phyloP scores from a whole-genome alignment of 1,140 invertebrate species.

The Drosophila setifemur region DNA sequence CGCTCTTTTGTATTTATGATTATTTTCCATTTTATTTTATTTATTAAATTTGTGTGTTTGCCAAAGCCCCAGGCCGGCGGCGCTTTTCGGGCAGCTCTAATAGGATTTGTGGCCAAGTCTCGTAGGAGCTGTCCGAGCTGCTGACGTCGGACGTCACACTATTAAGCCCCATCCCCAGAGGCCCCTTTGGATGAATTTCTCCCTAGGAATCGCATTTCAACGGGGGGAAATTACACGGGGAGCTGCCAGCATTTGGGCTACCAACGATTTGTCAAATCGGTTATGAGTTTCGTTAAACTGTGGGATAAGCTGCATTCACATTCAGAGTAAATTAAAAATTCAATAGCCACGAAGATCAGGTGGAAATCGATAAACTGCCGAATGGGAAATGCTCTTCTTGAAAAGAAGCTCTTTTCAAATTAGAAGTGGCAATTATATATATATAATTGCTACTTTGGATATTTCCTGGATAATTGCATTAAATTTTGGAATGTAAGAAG shows the following conservation, averaged over 20 bases:
- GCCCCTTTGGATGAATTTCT: conserved; percentile 29
- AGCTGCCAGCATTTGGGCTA: conserved; percentile 46
- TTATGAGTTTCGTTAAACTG: too few relatives aligned
- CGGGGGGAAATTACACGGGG: conserved; percentile 23
- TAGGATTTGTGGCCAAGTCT: conserved; percentile 62
- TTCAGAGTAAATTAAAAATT: not conserved
- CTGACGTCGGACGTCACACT: conserved; percentile 38
- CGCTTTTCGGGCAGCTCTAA: conserved; percentile 58
- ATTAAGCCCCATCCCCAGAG: conserved; percentile 27
- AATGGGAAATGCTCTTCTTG: not conserved
- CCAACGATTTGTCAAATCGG: conserved; percentile 55
- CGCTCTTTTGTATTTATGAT: conserved; percentile 73
- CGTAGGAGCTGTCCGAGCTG: conserved; percentile 43
- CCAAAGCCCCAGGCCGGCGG: conserved; percentile 41
- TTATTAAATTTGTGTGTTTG: conserved; percentile 66
- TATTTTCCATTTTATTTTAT: conserved; percentile 61
- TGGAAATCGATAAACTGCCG: not conserved
- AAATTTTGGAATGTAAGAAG: too few relatives aligned
- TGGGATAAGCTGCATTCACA: conserved; percentile 5
- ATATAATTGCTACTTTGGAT: too few relatives aligned
- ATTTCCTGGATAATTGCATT: too few relatives aligned
- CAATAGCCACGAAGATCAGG: conserved; percentile 17
- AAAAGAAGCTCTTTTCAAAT: too few relatives aligned
- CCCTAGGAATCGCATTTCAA: conserved; percentile 27
- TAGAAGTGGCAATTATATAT: too few relatives aligned